Percentiles rank a stretch among this genome's conserved stretches.
Evolutionary conservation across 2,888 invertebrate genomes (phyloP).

Genomic region (Patella ulyssiponensis): DNA sequence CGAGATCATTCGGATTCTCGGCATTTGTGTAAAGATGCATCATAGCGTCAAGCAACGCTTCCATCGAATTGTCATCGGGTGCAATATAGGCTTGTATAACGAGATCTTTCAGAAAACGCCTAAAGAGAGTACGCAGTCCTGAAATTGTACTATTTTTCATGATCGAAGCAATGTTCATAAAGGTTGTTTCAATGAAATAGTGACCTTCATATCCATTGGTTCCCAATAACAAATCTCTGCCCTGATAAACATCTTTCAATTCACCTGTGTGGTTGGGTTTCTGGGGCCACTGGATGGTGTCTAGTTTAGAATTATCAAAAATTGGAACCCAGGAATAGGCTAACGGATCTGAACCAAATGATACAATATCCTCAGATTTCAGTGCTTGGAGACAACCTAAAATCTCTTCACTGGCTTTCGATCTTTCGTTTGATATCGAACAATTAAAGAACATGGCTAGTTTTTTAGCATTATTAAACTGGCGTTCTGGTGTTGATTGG

Average conservation of each 20-base stretch:
- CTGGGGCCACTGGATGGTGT: not conserved
- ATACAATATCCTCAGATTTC: not conserved
- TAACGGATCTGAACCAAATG: not conserved
- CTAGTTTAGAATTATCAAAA: not conserved
- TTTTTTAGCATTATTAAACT: not conserved
- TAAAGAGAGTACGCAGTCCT: not conserved
- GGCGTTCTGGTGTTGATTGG: not conserved
- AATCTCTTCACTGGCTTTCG: not conserved
- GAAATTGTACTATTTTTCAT: not conserved
- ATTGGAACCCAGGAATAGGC: not conserved
- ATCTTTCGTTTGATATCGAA: not conserved
- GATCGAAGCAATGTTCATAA: no score
- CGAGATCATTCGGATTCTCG: not conserved
- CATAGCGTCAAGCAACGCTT: not conserved
- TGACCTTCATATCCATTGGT: slow-evolving; percentile 1
- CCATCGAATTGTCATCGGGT: not conserved
- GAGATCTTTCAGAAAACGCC: not conserved
- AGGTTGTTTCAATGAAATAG: not conserved
- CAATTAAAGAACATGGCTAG: not conserved
- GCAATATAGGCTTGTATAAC: not conserved
- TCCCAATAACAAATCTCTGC: not conserved
- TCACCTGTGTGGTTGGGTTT: not conserved
- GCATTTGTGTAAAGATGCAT: not conserved
- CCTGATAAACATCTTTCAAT: no score
- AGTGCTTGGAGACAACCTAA: not conserved